phyloP scores from a whole-genome alignment of 2,888 invertebrate genomes.

The Dimorphilus gyrociliatus region DNA sequence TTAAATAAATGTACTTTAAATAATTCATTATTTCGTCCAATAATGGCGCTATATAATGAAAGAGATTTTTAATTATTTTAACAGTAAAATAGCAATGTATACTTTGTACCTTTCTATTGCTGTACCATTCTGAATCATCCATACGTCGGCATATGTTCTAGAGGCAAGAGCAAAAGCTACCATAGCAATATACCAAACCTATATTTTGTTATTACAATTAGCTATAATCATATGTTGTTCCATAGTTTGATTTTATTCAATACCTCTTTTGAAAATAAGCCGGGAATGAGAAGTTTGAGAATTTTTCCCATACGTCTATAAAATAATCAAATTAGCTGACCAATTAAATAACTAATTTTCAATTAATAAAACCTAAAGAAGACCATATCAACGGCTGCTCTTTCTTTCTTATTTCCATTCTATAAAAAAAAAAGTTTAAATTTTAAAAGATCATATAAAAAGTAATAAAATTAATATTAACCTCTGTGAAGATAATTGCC shows the following conservation, averaged over 20 bases:
- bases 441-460: background rate
- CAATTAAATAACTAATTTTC: background rate
- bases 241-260: too few species aligned
- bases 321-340: slow-evolving; percentile 2
- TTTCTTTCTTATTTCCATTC: slow-evolving; percentile 25
- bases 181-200: slow-evolving; percentile 32
- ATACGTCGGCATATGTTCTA: slow-evolving; percentile 83
- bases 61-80: slow-evolving; percentile 1
- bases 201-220: too few species aligned
- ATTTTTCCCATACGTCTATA: too few species aligned
- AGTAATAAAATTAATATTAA: background rate
- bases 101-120: slow-evolving; percentile 68
- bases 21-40: slow-evolving; percentile 60
- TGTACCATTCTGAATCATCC: slow-evolving; percentile 89
- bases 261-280: too few species aligned
- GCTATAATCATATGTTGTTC: too few species aligned
- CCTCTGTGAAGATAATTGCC: too few species aligned
- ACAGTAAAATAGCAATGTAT: too few species aligned
- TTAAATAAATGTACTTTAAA: slow-evolving; percentile 59
- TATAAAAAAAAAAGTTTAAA: too few species aligned
- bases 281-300: too few species aligned
- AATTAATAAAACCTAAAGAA: slow-evolving; percentile 21
- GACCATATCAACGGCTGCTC: slow-evolving; percentile 34
- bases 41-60: slow-evolving; percentile 58
- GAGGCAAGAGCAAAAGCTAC: slow-evolving; percentile 62